These are phyloP conservation scores for Mesocricetus auratus DNA, from an alignment of 2,113 vertebrate species.

Conservation along the genomic window DNA sequence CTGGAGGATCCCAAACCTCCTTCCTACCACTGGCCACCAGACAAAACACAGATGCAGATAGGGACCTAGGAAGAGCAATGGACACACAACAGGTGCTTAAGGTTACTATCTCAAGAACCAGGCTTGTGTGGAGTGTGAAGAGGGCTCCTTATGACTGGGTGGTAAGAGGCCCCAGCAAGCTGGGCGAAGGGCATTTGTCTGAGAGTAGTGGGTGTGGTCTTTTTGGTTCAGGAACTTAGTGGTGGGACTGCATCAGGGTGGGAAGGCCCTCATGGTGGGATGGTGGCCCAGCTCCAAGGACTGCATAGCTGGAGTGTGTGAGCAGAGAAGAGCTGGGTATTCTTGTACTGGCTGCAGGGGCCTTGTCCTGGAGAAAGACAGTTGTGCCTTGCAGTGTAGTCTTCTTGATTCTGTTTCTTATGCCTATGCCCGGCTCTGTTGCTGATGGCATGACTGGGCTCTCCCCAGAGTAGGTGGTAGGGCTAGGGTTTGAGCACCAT, in stretches of 20 bases:
- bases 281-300: neutral
- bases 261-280: neutral
- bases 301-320: neutral
- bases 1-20: neutral
- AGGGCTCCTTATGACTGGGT: neutral
- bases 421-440: accelerated
- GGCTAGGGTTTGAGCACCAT: accelerated
- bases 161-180: neutral
- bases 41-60: neutral
- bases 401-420: neutral
- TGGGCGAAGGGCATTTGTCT: neutral
- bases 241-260: neutral
- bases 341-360: neutral
- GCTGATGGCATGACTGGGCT: neutral
- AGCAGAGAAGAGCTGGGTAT: neutral
- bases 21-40: neutral
- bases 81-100: neutral
- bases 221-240: neutral
- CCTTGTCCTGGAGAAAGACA: neutral
- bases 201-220: neutral
- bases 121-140: neutral
- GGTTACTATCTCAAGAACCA: neutral
- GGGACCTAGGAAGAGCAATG: neutral
- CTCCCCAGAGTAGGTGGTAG: accelerated
- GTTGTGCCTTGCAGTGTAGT: no score